Base-by-base conservation (phyloP, 2,113 vertebrate genomes). In the Crotalus tigris region DNA sequence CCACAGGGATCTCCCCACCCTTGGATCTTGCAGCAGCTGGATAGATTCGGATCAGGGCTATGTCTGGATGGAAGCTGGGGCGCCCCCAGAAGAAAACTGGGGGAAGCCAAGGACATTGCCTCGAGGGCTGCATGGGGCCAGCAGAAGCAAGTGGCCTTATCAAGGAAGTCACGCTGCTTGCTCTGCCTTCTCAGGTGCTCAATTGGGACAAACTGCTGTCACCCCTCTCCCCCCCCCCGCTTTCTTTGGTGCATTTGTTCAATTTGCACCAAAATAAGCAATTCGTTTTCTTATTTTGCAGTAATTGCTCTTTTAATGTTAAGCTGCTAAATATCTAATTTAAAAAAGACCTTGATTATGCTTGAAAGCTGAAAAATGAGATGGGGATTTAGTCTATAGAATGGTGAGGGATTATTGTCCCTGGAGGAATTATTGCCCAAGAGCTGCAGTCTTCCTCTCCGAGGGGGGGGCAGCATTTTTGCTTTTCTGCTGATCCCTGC, bases 51-150 rank as follows among this genome's bases (percentile, higher is more conserved):
- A 8, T 3, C 69, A 19, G 17, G 69, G 33, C n/a, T 81, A 1
- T 39, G 3, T 39, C 26, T 53, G 26, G 86, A 26, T 29, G 86
- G 86, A 8, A 9, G 15, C 69, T 81, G 19, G 46, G 10, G 23
- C 2, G 3, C 15, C 33, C 33, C 17, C 33, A 19, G 69, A 39
- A 6, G 69, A 7, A 81, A 5, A 15, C n/a, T 6, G 4, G 11
- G 26, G 61, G 61, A 13, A 69, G 26, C 1, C 61, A 64, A 29
- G 61, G 61, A 64, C 24, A 17, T 75, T 33, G 64, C n/a, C n/a
- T 2, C 2, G 5, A 39, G 13, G 3, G n/a, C 55, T 1, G 15
- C 0, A 5, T 19, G n/a, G 69, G 15, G 5, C 15, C 69, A 39
- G n/a, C n/a, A 19, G 69, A 39, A 39, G n/a, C n/a, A 0, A 15